A percentile compares a stretch with the other conserved stretches of the same genome.
phyloP scores from a whole-genome alignment of 2,113 vertebrate genomes.

The Hippocampus guttulatus region DNA sequence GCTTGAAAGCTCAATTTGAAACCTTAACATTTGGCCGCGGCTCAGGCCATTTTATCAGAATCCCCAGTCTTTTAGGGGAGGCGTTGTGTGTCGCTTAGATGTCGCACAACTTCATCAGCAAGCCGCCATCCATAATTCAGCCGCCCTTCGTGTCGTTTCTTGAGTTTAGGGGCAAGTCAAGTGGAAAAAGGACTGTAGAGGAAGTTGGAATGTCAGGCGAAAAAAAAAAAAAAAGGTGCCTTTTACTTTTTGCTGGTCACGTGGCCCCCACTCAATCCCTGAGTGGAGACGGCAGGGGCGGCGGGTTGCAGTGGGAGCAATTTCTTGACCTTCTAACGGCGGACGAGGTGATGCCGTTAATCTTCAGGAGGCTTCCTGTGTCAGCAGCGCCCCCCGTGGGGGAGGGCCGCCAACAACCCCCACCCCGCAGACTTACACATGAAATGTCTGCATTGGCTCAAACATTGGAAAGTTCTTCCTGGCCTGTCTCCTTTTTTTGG shows the following conservation, averaged over 20 bases:
- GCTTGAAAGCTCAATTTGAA: too few species aligned
- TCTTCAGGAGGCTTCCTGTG: conserved; percentile 87
- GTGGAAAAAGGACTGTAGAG: conserved; percentile 75
- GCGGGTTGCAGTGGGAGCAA: conserved; percentile 91
- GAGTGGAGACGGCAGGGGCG: conserved; percentile 25
- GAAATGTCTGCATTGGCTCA: conserved; percentile 3
- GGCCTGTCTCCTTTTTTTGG: conserved; percentile 25
- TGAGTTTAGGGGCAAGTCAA: conserved; percentile 73
- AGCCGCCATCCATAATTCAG: conserved; percentile 70
- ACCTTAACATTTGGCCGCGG: too few species aligned
- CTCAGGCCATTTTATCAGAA: too few species aligned
- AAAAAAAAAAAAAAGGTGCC: conserved; percentile 79
- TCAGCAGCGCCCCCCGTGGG: conserved; percentile 74
- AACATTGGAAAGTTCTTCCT: background rate
- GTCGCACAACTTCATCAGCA: conserved; percentile 67
- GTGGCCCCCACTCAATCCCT: conserved; percentile 10
- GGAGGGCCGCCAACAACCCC: background rate
- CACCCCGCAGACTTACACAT: background rate
- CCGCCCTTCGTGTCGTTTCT: conserved; percentile 59
- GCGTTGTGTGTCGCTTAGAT: conserved; percentile 69
- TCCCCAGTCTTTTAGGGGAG: conserved; percentile 20
- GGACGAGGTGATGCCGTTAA: conserved; percentile 89
- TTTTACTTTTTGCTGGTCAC: conserved; percentile 61
- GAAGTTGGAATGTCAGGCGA: conserved; percentile 76
- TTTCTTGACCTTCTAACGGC: conserved; percentile 91